Evolutionary conservation across 2,113 vertebrate genomes (phyloP).

Genomic region (Pitta sordida): DNA sequence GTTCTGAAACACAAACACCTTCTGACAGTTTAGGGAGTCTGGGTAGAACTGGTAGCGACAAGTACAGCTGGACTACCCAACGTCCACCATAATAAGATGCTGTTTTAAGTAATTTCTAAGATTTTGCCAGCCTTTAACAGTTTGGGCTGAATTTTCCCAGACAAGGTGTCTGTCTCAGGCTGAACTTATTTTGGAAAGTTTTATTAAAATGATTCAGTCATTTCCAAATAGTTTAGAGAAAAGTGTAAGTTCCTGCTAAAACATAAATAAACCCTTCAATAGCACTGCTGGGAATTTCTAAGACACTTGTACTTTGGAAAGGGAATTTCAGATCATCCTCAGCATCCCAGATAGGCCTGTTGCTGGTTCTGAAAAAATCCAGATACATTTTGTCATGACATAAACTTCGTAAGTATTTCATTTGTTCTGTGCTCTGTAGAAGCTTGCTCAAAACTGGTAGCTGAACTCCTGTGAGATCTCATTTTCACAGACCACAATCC

Average conservation of each 20-base stretch:
- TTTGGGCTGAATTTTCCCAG: constrained; percentile 47
- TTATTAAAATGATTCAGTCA: background rate
- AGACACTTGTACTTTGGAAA: background rate
- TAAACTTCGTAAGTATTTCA: background rate
- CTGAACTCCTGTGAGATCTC: background rate
- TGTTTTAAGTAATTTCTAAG: background rate
- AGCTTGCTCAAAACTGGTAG: background rate
- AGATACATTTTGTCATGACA: background rate
- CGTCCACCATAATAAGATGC: background rate
- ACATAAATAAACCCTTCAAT: background rate
- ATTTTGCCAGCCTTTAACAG: constrained; percentile 17
- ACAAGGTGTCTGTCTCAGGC: background rate
- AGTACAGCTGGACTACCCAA: background rate
- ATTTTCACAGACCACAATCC: background rate
- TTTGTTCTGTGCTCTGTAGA: background rate
- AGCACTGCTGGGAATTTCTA: background rate
- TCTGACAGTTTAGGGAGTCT: constrained; percentile 42
- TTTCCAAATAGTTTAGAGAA: constrained; percentile 11
- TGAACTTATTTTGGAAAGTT: constrained; percentile 42
- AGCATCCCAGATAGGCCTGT: background rate
- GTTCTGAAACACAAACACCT: constrained; percentile 48
- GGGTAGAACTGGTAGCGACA: background rate
- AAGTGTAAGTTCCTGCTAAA: background rate
- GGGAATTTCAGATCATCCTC: background rate
- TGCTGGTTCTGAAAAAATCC: background rate